Base-by-base conservation (phyloP, 2,888 invertebrate species). In the Altica lythri region DNA sequence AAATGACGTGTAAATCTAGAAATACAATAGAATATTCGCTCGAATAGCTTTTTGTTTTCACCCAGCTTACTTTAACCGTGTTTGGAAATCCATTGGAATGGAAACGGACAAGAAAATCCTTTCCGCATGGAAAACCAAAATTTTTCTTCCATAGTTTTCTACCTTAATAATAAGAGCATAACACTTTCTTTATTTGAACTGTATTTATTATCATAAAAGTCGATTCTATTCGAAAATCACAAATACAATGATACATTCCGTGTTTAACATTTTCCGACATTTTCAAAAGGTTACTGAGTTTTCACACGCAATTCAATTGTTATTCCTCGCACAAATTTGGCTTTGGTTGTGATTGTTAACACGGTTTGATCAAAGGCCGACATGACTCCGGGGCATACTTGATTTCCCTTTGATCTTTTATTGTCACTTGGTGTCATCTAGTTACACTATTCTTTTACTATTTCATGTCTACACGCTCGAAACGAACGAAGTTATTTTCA, bases 71-170 rank as follows among this genome's bases (percentile, higher is more conserved):
- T 73, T 71, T 67, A 66, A 65, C 68, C 67, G 69, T 71, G 73
- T 72, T 74, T 72, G 70, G 69, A 56, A 64, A 60, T 65, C 70
- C n/a, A 68, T 60, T 71, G 70, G 67, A 65, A 71, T 69, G 74
- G 72, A 76, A 76, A 74, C 68, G 72, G 73, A 75, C 76, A 75
- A 73, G 75, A 71, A 75, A 75, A 75, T 75, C 73, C 74, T 74
- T 75, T 75, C 75, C 75, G 74, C 72, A 71, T 32, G 30, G 12
- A 17, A 12, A 19, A 17, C 4, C 5, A 45, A 25, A 32, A 45
- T 45, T 30, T 45, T n/a, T 12, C 30, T 13, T 30, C 30, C 2
- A 12, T 13, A n/a, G 27, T 27, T 27, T 27, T n/a, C n/a, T n/a
- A n/a, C n/a, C n/a, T n/a, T n/a, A n/a, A n/a, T n/a, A n/a, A n/a